Percentiles rank a stretch among this genome's conserved stretches.
phyloP scores from a whole-genome alignment of 2,113 vertebrate genomes.

The Scalopus aquaticus region DNA sequence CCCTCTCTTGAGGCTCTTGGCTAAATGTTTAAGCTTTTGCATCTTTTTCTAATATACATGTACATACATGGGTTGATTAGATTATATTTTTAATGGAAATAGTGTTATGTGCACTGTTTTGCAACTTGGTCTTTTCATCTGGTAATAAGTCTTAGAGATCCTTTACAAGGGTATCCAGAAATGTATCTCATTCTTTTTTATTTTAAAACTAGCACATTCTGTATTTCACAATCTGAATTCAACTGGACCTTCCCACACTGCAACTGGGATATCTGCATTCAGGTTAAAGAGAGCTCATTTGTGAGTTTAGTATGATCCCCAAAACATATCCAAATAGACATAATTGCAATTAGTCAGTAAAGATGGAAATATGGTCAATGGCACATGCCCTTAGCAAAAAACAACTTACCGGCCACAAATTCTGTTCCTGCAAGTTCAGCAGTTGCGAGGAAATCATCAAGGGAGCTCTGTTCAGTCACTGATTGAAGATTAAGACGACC shows the following conservation, averaged over 20 bases:
- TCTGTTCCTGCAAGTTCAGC: constrained; percentile 96
- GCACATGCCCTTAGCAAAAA: background rate
- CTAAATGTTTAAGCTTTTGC: background rate
- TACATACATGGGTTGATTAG: background rate
- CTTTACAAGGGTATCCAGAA: background rate
- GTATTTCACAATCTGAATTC: background rate
- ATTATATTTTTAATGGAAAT: background rate
- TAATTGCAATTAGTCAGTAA: background rate
- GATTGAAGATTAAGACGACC: constrained; percentile 93
- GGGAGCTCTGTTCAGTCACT: constrained; percentile 94
- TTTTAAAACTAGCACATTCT: background rate
- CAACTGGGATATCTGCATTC: background rate
- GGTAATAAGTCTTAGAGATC: background rate
- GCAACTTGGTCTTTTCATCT: background rate
- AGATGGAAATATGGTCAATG: background rate
- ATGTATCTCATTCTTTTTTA: background rate
- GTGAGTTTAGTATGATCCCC: background rate
- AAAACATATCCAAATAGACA: background rate
- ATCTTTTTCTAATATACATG: background rate
- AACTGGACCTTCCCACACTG: background rate
- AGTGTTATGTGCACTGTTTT: background rate
- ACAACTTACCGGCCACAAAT: constrained; percentile 91
- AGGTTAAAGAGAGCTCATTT: background rate
- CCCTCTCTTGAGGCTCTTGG: background rate
- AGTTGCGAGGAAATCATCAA: constrained; percentile 97